Evolutionary conservation across 1,140 invertebrate species (phyloP).

Genomic region (Holcopasites calliopsidis): DNA sequence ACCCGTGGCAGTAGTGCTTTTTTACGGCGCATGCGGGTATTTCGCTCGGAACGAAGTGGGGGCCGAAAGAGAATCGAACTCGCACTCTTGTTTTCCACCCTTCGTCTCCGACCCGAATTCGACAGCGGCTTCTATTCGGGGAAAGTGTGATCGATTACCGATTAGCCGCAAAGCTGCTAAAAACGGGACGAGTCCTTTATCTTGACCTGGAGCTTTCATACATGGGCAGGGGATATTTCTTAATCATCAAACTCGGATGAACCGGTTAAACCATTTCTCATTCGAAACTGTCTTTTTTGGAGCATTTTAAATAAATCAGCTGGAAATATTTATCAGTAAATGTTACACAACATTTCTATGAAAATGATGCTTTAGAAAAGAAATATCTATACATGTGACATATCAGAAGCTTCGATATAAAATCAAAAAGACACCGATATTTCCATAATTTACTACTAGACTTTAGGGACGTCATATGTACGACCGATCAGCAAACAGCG

Average conservation of each 20-base stretch:
- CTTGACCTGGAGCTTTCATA: background rate
- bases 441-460: too few species aligned
- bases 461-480: too few species aligned
- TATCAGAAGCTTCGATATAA: too few species aligned
- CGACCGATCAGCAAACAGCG: constrained; percentile 9
- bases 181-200: background rate
- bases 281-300: too few species aligned
- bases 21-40: constrained; percentile 71
- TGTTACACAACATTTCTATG: too few species aligned
- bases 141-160: constrained; percentile 55
- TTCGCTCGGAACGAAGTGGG: constrained; percentile 52
- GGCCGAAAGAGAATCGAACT: constrained; percentile 64
- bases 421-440: too few species aligned
- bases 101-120: constrained; percentile 33
- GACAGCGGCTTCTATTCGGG: constrained; percentile 28
- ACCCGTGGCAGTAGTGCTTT: constrained; percentile 65
- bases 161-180: background rate
- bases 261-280: too few species aligned
- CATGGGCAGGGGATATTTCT: background rate
- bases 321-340: too few species aligned
- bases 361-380: too few species aligned
- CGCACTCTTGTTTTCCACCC: constrained; percentile 41
- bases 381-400: too few species aligned
- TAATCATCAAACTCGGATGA: background rate
- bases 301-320: too few species aligned